Evolutionary conservation across 2,888 invertebrate genomes (phyloP).

Genomic region (Nycteola revayana): DNA sequence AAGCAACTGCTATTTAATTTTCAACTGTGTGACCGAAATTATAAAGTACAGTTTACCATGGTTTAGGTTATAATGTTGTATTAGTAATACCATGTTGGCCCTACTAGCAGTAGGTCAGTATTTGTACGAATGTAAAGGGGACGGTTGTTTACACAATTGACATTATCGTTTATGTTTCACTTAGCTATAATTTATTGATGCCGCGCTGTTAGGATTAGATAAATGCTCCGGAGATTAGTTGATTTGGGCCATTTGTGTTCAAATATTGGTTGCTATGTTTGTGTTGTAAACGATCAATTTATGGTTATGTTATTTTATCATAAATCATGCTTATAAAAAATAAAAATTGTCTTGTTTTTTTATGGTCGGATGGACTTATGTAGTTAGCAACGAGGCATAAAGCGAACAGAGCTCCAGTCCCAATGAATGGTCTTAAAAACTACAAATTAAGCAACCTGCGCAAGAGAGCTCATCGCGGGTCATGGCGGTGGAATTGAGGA

Average conservation of each 20-base stretch:
- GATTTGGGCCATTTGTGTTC: constrained; percentile 11
- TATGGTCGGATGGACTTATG: too few relatives aligned
- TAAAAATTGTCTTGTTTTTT: too few relatives aligned
- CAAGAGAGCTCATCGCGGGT: too few relatives aligned
- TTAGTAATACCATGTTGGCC: constrained; percentile 43
- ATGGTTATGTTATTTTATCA: background rate
- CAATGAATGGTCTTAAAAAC: too few relatives aligned
- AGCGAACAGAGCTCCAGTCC: too few relatives aligned
- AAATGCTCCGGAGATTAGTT: constrained; percentile 34
- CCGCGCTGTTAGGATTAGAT: constrained; percentile 39
- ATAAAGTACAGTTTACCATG: too few relatives aligned
- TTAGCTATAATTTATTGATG: constrained; percentile 71
- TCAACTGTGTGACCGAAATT: constrained; percentile 19
- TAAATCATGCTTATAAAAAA: constrained; percentile 10
- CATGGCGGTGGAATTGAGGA: too few relatives aligned
- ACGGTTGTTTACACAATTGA: constrained; percentile 64
- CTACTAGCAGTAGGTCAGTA: constrained; percentile 60
- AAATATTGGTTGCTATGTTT: constrained; percentile 10
- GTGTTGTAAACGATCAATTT: background rate
- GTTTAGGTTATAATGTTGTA: constrained; percentile 25
- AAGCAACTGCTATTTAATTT: background rate
- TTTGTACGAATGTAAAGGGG: constrained; percentile 66
- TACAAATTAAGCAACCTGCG: too few relatives aligned
- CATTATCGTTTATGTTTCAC: constrained; percentile 76
- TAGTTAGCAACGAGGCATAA: too few relatives aligned